These are phyloP conservation scores for Grantiella picta DNA, from an alignment of 2,113 vertebrate genomes.

Conservation along the genomic window DNA sequence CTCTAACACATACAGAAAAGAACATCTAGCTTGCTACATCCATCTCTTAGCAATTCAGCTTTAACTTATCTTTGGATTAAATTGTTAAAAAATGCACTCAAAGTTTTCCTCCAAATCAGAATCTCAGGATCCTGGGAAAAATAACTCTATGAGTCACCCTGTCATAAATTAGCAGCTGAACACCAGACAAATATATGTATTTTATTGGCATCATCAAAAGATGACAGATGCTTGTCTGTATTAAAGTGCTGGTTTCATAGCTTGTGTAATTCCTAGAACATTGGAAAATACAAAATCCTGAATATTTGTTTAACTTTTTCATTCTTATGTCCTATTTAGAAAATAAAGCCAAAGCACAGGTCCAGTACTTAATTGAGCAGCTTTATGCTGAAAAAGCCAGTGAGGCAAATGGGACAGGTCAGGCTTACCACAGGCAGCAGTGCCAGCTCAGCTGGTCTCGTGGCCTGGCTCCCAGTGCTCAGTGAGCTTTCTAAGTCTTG, in stretches of 20 bases:
- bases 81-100: neutral
- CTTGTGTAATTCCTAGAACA: neutral
- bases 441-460: neutral
- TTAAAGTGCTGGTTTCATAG: neutral
- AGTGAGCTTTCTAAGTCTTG: neutral
- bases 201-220: neutral
- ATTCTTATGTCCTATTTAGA: neutral
- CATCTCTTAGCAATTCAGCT: neutral
- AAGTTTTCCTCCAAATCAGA: neutral
- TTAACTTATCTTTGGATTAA: neutral
- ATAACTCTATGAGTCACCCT: neutral
- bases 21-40: neutral
- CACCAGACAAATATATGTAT: neutral
- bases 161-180: neutral
- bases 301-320: neutral
- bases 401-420: neutral
- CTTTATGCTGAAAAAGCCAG: neutral
- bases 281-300: neutral
- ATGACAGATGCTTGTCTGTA: neutral
- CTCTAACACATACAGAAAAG: neutral
- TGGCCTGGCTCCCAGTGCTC: neutral
- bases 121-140: neutral
- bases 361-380: neutral
- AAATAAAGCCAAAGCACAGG: neutral
- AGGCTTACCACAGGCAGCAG: neutral